Percentiles rank a stretch among this genome's conserved stretches.
phyloP scores from a whole-genome alignment of 2,797 vertebrate species.

The Sebastes jordani region DNA sequence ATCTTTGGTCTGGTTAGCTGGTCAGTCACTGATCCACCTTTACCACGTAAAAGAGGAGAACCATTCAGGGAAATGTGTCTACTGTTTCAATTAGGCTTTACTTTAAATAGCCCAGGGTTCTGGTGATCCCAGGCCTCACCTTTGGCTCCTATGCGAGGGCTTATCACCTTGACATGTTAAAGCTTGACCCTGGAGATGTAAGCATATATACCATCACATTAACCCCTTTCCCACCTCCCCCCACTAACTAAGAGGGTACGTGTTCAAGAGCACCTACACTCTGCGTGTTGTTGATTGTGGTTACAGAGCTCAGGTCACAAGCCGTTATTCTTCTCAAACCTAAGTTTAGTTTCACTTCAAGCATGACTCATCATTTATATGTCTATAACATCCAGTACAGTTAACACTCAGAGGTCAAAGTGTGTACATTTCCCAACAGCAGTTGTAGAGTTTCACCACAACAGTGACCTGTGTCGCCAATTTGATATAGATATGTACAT shows the following conservation, averaged over 20 bases:
- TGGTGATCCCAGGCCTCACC: conserved; percentile 50
- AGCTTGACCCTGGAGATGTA: conserved; percentile 61
- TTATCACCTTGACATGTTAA: conserved; percentile 67
- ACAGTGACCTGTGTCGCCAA: not conserved
- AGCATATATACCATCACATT: conserved; percentile 52
- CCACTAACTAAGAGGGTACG: conserved; percentile 10
- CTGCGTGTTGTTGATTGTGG: not conserved
- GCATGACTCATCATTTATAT: not conserved
- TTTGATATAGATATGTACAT: not conserved
- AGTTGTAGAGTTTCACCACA: not conserved
- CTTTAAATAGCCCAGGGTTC: conserved; percentile 70
- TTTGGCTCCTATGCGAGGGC: conserved; percentile 48
- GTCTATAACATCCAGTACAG: not conserved
- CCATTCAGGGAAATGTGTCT: conserved; percentile 59
- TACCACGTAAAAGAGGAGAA: conserved; percentile 31
- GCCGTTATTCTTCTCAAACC: not conserved
- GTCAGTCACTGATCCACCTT: conserved; percentile 4
- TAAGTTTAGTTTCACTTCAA: not conserved
- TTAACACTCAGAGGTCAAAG: not conserved
- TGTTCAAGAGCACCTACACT: not conserved
- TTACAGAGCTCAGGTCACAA: not conserved
- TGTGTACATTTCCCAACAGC: not conserved
- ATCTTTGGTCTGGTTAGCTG: conserved; percentile 30
- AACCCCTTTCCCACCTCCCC: not conserved
- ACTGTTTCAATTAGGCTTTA: conserved; percentile 73